Percentiles rank a stretch among this genome's conserved stretches.
Evolutionary conservation across 2,113 vertebrate genomes (phyloP).

Genomic region (Crotalus horridus): DNA sequence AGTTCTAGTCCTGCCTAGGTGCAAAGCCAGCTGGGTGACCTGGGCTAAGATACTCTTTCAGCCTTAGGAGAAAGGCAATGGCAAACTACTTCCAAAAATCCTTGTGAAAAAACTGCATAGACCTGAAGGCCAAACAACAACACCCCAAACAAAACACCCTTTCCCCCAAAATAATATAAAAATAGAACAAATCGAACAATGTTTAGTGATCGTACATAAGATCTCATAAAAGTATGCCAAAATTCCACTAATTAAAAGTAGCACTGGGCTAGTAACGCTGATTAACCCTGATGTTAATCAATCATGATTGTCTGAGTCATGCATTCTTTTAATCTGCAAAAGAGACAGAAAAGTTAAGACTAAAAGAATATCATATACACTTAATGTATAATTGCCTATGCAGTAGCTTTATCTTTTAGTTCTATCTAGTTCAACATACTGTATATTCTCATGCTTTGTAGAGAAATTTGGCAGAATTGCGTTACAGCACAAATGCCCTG

Average conservation of each 20-base stretch:
- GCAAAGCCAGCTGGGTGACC: not conserved
- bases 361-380: not conserved
- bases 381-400: not conserved
- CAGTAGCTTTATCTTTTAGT: not conserved
- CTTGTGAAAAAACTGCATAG: not conserved
- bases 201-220: not conserved
- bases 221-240: not conserved
- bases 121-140: not conserved
- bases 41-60: too few relatives aligned
- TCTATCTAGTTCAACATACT: not conserved
- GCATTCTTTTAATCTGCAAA: not conserved
- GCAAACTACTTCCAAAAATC: not conserved
- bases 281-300: not conserved
- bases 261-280: not conserved
- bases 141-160: not conserved
- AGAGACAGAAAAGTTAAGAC: not conserved
- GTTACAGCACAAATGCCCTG: not conserved
- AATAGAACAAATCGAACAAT: not conserved
- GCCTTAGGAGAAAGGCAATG: not conserved
- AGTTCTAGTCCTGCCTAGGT: not conserved
- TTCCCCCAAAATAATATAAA: not conserved
- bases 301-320: not conserved
- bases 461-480: not conserved
- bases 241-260: not conserved
- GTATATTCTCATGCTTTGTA: not conserved